Base-by-base conservation (phyloP, 2,797 vertebrate genomes). In the Eremophila alpestris region DNA sequence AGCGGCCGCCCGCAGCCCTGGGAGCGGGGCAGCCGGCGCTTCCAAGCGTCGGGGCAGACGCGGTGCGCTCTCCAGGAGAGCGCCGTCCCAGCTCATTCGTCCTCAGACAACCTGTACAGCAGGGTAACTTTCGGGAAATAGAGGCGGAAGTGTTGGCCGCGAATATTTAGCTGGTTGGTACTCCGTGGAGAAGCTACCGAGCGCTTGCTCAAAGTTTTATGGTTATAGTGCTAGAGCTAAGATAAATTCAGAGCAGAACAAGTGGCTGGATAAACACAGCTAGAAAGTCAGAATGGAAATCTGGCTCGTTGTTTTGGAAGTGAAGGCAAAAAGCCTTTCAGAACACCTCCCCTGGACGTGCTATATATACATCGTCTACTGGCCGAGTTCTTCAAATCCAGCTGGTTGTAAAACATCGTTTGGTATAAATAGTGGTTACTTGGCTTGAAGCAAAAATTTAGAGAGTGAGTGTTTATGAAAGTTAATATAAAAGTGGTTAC, bases 1-100 rank as follows among this genome's bases (percentile, higher is more conserved):
- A 40, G 13, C 18, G 7, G 32, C 27, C 48, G 15, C 56, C 32
- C 11, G 16, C 36, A 15, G 17, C 0, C 45, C 26, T 5, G 43
- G 36, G 48, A 14, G 13, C 24, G 1, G 56, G 15, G 59, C 52
- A 41, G 60, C 21, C 24, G 17, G 30, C 20, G 10, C 36, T 34
- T 5, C 43, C 29, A 3, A 21, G 82, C 18, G 2, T 2, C 5
- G 52, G 13, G 41, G 26, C 36, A 38, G 43, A 10, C 6, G 62
- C 2, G 17, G 22, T 5, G 43, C 0, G 2, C 27, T 32, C 52
- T 40, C 7, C 54, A 0, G 1, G 32, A 7, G 4, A 8, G 52
- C n/a, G 8, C 41, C 16, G 48, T 38, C 63, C 36, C 62, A 1
- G 13, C 45, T 3, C 2, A 12, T 8, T 18, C 34, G 20, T 27